These are phyloP conservation scores for Nasonia oneida DNA, from an alignment of 2,888 invertebrate genomes.

Conservation along the genomic window DNA sequence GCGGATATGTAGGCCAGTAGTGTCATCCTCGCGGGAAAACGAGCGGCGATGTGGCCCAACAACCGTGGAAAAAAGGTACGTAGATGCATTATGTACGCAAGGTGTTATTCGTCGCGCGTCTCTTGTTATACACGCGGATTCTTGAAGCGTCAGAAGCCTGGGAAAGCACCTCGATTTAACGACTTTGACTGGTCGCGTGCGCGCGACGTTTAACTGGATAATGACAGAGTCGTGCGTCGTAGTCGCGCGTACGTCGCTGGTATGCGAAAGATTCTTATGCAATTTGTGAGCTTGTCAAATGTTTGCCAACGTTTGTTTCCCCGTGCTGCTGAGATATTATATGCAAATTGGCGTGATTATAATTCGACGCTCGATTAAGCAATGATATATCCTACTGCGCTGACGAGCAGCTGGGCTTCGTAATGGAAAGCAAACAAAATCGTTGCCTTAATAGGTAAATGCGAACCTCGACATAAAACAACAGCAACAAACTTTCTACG, in stretches of 20 bases:
- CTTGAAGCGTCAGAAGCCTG: background rate
- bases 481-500: slow-evolving; percentile 5
- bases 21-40: slow-evolving; percentile 21
- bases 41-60: slow-evolving; percentile 9
- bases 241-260: background rate
- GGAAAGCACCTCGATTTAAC: background rate
- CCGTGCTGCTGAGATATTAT: too few species aligned
- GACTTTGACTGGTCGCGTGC: slow-evolving; percentile 1
- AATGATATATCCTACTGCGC: too few species aligned
- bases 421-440: background rate
- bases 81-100: background rate
- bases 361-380: too few species aligned
- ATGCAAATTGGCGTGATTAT: too few species aligned
- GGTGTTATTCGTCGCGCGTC: background rate
- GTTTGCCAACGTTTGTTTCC: background rate
- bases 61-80: background rate
- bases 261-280: background rate
- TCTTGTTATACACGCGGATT: background rate
- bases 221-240: too few species aligned
- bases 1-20: slow-evolving; percentile 7
- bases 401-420: too few species aligned
- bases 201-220: background rate
- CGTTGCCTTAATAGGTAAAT: background rate
- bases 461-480: background rate
- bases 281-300: background rate